These are phyloP conservation scores for Ophthalmolycus amberensis DNA, from an alignment of 2,113 vertebrate genomes.

Conservation along the genomic window DNA sequence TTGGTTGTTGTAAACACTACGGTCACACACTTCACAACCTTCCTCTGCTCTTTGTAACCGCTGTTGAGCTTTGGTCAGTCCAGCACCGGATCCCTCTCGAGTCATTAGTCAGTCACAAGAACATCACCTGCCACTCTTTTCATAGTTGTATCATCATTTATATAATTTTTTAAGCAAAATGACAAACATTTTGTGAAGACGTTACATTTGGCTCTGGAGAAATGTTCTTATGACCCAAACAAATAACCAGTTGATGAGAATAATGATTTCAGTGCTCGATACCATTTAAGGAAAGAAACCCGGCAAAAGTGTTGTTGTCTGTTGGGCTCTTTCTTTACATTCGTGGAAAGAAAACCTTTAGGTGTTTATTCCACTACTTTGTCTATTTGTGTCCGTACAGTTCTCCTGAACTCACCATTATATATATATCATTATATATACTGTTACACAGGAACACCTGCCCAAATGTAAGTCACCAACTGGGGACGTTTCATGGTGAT, in stretches of 20 bases:
- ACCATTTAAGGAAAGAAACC: too few relatives aligned
- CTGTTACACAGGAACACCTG: too few relatives aligned
- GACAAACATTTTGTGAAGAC: background rate
- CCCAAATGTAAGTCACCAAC: background rate
- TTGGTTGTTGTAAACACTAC: background rate
- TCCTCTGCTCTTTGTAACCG: background rate
- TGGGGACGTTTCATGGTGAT: background rate
- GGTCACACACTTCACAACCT: background rate
- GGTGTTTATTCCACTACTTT: background rate
- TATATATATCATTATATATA: too few relatives aligned
- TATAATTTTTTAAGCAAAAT: background rate
- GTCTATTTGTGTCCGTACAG: background rate
- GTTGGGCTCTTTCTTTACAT: too few relatives aligned
- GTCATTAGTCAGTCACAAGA: background rate
- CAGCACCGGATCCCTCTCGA: background rate
- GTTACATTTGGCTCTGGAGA: background rate
- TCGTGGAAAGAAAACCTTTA: background rate
- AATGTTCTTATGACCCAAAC: background rate
- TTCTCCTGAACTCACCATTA: background rate
- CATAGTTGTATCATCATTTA: background rate
- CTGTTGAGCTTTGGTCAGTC: background rate
- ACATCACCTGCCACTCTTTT: background rate
- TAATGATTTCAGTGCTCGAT: background rate
- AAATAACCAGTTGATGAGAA: background rate
- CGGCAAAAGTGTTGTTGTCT: too few relatives aligned